phyloP scores from a whole-genome alignment of 2,113 vertebrate genomes.

The Neoarius graeffei region DNA sequence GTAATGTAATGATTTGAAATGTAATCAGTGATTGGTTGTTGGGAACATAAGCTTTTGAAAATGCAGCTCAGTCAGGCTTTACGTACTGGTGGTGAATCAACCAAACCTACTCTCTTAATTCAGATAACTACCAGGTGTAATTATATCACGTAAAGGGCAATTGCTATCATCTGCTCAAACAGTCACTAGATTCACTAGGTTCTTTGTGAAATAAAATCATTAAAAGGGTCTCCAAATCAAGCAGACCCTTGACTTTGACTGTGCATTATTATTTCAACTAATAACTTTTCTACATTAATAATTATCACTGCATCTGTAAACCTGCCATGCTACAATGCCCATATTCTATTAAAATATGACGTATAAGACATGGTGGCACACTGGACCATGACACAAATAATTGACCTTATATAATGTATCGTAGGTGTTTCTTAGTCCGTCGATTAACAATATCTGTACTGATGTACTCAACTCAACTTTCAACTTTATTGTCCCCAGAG shows the following conservation, averaged over 20 bases:
- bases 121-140: neutral
- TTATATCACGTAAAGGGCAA: neutral
- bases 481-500: no score
- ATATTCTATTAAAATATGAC: neutral
- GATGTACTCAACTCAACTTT: neutral
- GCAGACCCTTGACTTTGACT: neutral
- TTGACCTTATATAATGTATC: neutral
- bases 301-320: neutral
- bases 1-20: no score
- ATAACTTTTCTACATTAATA: neutral
- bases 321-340: neutral
- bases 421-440: slow-evolving; percentile 5
- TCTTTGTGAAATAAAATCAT: neutral
- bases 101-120: neutral
- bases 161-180: neutral
- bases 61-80: neutral
- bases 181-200: neutral
- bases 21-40: neutral
- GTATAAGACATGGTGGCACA: neutral
- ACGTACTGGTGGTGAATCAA: neutral
- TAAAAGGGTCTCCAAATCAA: neutral
- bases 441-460: neutral
- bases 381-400: neutral
- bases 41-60: neutral
- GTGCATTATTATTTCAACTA: neutral